Base-by-base conservation (phyloP, 2,113 vertebrate genomes). In the Rhegmatorhina hoffmannsi region DNA sequence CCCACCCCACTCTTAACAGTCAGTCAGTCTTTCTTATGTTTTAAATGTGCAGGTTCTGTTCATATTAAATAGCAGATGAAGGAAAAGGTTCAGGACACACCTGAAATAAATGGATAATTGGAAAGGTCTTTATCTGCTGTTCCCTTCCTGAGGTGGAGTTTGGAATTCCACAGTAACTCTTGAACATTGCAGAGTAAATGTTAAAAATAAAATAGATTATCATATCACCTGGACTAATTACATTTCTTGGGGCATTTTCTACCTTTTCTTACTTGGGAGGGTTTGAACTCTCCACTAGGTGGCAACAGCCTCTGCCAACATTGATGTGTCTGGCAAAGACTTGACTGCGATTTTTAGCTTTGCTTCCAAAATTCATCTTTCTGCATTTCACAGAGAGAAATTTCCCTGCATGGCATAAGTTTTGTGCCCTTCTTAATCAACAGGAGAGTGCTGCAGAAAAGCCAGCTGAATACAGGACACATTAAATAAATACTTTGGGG, bases 211-310 rank as follows among this genome's bases (percentile, higher is more conserved):
- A 85, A 67, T 11, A 70, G 10, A 13, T 70, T 62, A 36, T 62
- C 12, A 1, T 43, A 34, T 62, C 16, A 10, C 34, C 76, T 40
- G 29, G 26, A 36, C 20, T 73, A 28, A 20, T 75, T n/a, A 25
- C 31, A 47, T 64, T 70, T 26, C 8, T 76, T 62, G 55, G 19
- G 0, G 0, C 0, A 3, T 73, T 24, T n/a, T 6, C 6, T n/a
- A 4, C n/a, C 4, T 36, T 56, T 43, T 68, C 12, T 24, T 31
- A 2, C 34, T 59, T 36, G 9, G 3, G 24, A 29, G n/a, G 11
- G 11, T 40, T 52, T 60, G 34, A 59, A 38, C 33, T 92, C 55
- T 70, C 95, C 97, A 17, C 89, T 70, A 94, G 97, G 18, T 95
- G 97, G 96, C 96, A 89, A 7, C 44, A 94, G 20, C 16, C 59